Percentiles rank a stretch among this genome's conserved stretches.
Evolutionary conservation across 2,888 invertebrate species (phyloP).

Genomic region (Nezara viridula): DNA sequence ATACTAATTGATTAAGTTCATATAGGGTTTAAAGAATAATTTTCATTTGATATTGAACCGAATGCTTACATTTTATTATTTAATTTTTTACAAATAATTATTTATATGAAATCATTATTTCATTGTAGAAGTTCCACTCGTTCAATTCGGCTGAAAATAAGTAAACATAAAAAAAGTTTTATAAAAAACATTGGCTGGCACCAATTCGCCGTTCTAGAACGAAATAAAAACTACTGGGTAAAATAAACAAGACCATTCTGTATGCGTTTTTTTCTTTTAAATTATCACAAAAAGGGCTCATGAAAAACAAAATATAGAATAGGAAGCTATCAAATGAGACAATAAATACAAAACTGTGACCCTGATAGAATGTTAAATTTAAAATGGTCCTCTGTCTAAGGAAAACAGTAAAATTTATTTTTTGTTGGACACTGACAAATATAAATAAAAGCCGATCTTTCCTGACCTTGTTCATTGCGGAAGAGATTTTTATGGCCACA

Average conservation of each 20-base stretch:
- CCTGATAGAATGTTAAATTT: not conserved
- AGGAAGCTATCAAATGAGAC: not conserved
- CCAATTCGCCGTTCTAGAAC: not conserved
- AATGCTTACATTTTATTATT: too few species aligned
- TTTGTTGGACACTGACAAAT: not conserved
- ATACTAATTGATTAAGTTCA: too few species aligned
- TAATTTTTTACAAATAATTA: too few species aligned
- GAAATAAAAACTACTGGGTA: not conserved
- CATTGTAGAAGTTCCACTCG: not conserved
- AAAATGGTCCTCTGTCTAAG: not conserved
- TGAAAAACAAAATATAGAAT: not conserved
- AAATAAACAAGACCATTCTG: not conserved
- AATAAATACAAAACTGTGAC: not conserved
- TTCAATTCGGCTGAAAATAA: not conserved
- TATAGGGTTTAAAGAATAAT: too few species aligned
- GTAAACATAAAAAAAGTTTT: not conserved
- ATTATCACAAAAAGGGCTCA: not conserved
- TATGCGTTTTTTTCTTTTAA: not conserved
- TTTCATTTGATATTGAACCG: too few species aligned
- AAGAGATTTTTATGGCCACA: not conserved
- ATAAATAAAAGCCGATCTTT: not conserved
- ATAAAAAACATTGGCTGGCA: not conserved
- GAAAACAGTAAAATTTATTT: not conserved
- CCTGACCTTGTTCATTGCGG: not conserved
- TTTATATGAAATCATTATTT: too few species aligned